Conservation (phyloP, 37 sponge, comb jelly and placozoan species). For the Spongilla lacustris region DNA sequence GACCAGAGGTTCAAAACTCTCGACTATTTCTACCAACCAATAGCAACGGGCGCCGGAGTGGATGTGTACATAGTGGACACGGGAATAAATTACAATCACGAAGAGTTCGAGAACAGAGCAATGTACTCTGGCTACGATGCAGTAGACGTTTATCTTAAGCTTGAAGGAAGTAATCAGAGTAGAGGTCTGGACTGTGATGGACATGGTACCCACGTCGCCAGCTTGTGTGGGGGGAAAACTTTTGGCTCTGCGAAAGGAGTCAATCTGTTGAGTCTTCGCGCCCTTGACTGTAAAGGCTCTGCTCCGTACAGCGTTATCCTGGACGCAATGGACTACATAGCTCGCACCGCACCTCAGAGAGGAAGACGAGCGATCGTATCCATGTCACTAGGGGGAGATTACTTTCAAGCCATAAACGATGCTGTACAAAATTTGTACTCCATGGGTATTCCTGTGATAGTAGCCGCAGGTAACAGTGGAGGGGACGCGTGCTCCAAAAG, state of each 20-base stretch:
- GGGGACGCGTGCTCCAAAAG: constrained; percentile 51
- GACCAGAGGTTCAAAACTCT: constrained; percentile 57
- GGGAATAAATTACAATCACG: constrained; percentile 68
- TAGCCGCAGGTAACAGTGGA: constrained; percentile 66
- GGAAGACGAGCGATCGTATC: constrained; percentile 55
- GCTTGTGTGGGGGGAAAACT: no score
- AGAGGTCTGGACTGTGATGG: constrained; percentile 67
- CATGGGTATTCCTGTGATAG: constrained; percentile 46
- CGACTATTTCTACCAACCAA: constrained; percentile 51
- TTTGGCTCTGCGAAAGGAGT: constrained; percentile 55
- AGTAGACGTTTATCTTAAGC: background rate
- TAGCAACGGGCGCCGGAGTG: constrained; percentile 64
- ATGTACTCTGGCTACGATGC: constrained; percentile 57
- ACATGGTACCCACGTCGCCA: no score
- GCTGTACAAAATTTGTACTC: constrained; percentile 31
- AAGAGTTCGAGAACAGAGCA: constrained; percentile 46
- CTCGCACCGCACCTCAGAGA: background rate
- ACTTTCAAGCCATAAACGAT: no score
- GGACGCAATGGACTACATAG: constrained; percentile 47
- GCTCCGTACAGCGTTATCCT: constrained; percentile 45
- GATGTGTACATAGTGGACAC: constrained; percentile 75
- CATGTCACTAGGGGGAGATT: constrained; percentile 46
- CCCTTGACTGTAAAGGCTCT: constrained; percentile 53
- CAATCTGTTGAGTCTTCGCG: constrained; percentile 52
- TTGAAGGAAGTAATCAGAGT: background rate